These are phyloP conservation scores for Omphaloscelis lunosa DNA, from an alignment of 2,888 invertebrate species.

Conservation along the genomic window DNA sequence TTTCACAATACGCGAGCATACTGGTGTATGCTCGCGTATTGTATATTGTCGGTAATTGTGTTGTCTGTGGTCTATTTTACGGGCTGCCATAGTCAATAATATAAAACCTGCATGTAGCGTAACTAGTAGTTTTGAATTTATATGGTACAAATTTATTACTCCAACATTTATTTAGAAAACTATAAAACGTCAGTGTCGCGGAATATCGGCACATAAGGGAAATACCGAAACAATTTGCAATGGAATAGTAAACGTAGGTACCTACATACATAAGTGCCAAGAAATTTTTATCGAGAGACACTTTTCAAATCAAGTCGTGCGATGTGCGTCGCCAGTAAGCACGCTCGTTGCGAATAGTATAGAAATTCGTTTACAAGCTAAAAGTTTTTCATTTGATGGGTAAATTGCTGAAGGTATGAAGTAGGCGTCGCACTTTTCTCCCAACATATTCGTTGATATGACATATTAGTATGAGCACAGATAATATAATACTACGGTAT, in stretches of 20 bases:
- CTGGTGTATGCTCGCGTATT: too few relatives aligned
- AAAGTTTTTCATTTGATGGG: conserved; percentile 86
- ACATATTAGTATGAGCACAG: too few relatives aligned
- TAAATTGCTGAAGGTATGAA: conserved; percentile 72
- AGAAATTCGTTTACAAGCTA: conserved; percentile 85
- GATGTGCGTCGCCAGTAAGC: conserved; percentile 53
- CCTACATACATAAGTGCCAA: conserved; percentile 22
- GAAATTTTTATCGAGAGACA: conserved; percentile 51
- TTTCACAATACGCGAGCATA: conserved; percentile 60
- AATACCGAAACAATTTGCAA: conserved; percentile 61
- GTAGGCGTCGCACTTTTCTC: conserved; percentile 48
- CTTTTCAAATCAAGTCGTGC: conserved; percentile 61
- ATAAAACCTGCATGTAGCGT: not conserved
- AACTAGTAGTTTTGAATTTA: conserved; percentile 18
- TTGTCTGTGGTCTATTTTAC: conserved; percentile 56
- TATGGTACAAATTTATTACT: conserved; percentile 31
- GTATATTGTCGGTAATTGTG: conserved; percentile 36
- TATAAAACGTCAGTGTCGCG: conserved; percentile 47
- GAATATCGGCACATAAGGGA: conserved; percentile 45
- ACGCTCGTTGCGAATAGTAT: conserved; percentile 67
- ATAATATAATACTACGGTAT: too few relatives aligned
- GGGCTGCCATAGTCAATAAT: conserved; percentile 9
- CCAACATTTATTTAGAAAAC: conserved; percentile 42
- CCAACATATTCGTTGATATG: conserved; percentile 60
- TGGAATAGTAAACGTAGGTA: conserved; percentile 45